Percentiles rank a stretch among this genome's conserved stretches.
Evolutionary conservation across 2,888 invertebrate species (phyloP).

Genomic region (Fragum sueziense): DNA sequence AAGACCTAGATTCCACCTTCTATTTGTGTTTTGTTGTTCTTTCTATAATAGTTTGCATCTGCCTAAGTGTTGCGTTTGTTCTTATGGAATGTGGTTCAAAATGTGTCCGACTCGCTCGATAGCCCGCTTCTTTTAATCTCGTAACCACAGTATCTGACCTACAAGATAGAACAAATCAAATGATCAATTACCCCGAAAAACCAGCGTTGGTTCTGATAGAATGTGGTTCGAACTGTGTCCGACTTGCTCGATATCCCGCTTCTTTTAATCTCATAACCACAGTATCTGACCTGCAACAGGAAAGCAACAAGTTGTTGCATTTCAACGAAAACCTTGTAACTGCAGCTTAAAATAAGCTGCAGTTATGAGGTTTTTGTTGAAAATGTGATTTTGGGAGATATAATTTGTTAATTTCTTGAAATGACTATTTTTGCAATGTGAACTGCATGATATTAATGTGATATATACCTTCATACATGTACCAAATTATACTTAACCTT

Average conservation of each 20-base stretch:
- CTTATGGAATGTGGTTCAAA: slow-evolving; percentile 75
- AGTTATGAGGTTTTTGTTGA: too few species aligned
- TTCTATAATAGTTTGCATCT: slow-evolving; percentile 21
- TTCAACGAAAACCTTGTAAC: too few species aligned
- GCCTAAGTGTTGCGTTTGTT: slow-evolving; percentile 70
- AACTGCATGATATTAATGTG: too few species aligned
- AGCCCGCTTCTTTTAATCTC: slow-evolving; percentile 67
- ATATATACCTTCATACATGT: too few species aligned
- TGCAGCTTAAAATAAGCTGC: too few species aligned
- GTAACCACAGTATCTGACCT: slow-evolving; percentile 69
- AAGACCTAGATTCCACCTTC: not conserved
- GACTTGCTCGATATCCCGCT: slow-evolving; percentile 71
- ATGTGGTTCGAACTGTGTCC: slow-evolving; percentile 77
- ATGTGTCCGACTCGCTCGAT: slow-evolving; percentile 75
- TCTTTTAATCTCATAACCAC: slow-evolving; percentile 64
- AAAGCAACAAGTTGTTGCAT: too few species aligned
- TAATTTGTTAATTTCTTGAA: too few species aligned
- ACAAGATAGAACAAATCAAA: slow-evolving; percentile 30
- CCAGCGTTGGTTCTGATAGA: slow-evolving; percentile 74
- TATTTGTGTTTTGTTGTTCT: not conserved
- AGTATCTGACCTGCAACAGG: slow-evolving; percentile 64
- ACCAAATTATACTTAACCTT: too few species aligned
- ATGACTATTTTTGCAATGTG: too few species aligned
- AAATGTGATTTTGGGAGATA: too few species aligned
- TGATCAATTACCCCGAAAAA: not conserved